phyloP scores from a whole-genome alignment of 2,888 invertebrate species.

The Caenorhabditis sp. region DNA sequence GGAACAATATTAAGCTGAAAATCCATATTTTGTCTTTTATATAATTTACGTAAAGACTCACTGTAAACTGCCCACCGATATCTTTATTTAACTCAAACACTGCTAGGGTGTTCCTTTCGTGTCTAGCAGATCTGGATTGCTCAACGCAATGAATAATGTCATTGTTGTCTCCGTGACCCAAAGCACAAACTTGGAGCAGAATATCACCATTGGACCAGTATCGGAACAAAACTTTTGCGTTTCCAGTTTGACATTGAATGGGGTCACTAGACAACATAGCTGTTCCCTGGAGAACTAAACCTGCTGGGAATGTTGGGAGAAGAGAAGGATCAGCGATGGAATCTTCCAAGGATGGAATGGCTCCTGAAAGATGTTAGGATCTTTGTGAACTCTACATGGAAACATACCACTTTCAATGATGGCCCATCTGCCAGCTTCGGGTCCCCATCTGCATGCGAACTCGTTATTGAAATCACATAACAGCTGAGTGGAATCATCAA shows the following conservation, averaged over 20 bases:
- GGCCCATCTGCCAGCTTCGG: slow-evolving; percentile 81
- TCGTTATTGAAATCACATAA: slow-evolving; percentile 81
- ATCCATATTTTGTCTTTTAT: slow-evolving; percentile 85
- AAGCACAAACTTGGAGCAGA: slow-evolving; percentile 79
- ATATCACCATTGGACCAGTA: slow-evolving; percentile 82
- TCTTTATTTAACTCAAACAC: slow-evolving; percentile 76
- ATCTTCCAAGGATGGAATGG: slow-evolving; percentile 80
- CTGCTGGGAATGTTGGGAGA: slow-evolving; percentile 80
- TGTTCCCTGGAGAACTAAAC: slow-evolving; percentile 80
- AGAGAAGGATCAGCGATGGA: slow-evolving; percentile 65
- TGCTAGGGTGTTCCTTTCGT: slow-evolving; percentile 72
- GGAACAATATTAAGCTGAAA: slow-evolving; percentile 94
- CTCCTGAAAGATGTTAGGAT: slow-evolving; percentile 72
- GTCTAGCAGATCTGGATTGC: slow-evolving; percentile 56
- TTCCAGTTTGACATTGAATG: slow-evolving; percentile 79
- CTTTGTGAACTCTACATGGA: too few species aligned
- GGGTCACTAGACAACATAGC: slow-evolving; percentile 81
- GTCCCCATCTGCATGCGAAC: slow-evolving; percentile 81
- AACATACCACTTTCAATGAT: slow-evolving; percentile 76
- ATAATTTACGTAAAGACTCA: slow-evolving; percentile 83
- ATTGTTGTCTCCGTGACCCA: slow-evolving; percentile 73
- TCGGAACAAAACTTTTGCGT: slow-evolving; percentile 81
- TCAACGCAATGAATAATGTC: slow-evolving; percentile 70
- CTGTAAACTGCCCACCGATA: slow-evolving; percentile 80
- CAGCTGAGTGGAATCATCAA: slow-evolving; percentile 77